phyloP scores from a whole-genome alignment of 2,888 invertebrate species.

The Anodontia alba region DNA sequence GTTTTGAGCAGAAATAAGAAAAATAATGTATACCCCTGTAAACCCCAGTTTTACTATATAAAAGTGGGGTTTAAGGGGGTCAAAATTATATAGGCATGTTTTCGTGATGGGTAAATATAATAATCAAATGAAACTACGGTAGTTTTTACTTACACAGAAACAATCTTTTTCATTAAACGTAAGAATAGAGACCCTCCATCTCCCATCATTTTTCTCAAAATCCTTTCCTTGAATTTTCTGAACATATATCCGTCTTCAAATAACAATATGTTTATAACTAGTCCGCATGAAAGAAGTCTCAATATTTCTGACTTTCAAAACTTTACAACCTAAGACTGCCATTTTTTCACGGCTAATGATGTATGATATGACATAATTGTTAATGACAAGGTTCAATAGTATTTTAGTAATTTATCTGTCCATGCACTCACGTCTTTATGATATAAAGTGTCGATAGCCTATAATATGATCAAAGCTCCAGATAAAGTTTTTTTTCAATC shows the following conservation, averaged over 20 bases:
- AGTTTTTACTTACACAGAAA: conserved; percentile 54
- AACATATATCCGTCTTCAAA: neutral
- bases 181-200: conserved; percentile 48
- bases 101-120: no score
- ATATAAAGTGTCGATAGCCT: neutral
- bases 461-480: no score
- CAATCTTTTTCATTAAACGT: conserved; percentile 59
- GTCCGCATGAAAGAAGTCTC: neutral
- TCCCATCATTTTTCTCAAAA: conserved; percentile 37
- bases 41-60: no score
- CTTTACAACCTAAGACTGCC: neutral
- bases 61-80: no score
- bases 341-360: neutral
- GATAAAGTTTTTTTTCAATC: no score
- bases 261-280: conserved; percentile 2
- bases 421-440: neutral
- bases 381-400: neutral
- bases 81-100: no score
- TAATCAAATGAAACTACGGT: no score
- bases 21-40: no score
- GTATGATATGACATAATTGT: conserved; percentile 2
- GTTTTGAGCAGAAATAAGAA: no score
- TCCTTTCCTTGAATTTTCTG: neutral
- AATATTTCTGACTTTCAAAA: neutral
- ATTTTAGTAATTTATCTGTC: neutral